A percentile compares a stretch with the other conserved stretches of the same genome.
Evolutionary conservation across 2,113 vertebrate species (phyloP).

Genomic region (Charina bottae): DNA sequence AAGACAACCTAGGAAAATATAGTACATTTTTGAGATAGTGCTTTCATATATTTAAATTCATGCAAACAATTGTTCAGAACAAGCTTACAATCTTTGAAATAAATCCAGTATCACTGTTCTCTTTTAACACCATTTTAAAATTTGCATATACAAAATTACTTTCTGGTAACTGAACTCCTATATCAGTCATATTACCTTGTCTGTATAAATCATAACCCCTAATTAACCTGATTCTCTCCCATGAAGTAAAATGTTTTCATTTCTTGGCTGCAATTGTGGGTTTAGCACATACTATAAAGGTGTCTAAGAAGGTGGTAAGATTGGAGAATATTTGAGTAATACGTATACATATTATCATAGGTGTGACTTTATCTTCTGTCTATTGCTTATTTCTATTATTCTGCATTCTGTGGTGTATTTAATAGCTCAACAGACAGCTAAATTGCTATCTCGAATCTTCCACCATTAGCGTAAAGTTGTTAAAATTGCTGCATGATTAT

Average conservation of each 20-base stretch:
- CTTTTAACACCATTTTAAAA: neutral
- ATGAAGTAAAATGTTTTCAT: neutral
- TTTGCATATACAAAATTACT: slow-evolving; percentile 5
- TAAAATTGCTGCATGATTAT: slow-evolving; percentile 13
- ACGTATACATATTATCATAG: slow-evolving; percentile 14
- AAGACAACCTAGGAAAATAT: neutral
- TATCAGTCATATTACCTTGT: neutral
- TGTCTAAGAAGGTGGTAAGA: neutral
- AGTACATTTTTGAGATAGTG: neutral
- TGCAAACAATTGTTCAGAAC: neutral
- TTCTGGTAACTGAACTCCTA: neutral
- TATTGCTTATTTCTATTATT: neutral
- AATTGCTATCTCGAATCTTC: neutral
- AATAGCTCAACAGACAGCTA: neutral
- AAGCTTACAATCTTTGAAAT: neutral
- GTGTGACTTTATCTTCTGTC: slow-evolving; percentile 2
- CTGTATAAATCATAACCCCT: slow-evolving; percentile 4
- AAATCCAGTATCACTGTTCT: neutral
- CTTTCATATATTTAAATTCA: neutral
- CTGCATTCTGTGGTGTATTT: neutral
- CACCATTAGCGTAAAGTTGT: neutral
- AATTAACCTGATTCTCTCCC: slow-evolving; percentile 5
- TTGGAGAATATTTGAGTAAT: slow-evolving; percentile 1
- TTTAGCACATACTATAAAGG: neutral
- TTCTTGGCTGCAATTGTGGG: neutral